Base-by-base conservation (phyloP, 2,888 invertebrate genomes). In the Tachina grossa region DNA sequence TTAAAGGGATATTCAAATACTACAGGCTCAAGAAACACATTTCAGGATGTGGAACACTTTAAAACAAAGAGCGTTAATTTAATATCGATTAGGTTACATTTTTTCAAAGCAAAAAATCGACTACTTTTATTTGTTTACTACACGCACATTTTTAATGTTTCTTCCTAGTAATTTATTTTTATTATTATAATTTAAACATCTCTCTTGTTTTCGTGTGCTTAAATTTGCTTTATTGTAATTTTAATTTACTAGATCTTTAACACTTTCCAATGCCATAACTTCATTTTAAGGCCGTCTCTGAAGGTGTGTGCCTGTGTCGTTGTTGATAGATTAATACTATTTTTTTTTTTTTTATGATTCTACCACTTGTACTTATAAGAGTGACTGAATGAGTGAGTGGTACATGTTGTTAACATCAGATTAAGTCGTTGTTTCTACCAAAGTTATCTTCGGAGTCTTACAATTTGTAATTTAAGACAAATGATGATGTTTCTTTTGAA, bases 381-480 rank as follows among this genome's bases (percentile, higher is more conserved):
- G 31, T 31, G 31, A 31, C 31, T 31, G 31, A 31, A 31, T 31
- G 31, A 31, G 31, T 31, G 49, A 74, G 66, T 57, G 78, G 31
- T 81, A 77, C 55, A 66, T 83, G 84, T 82, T 87, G 86, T 82
- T 86, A 78, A 78, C 75, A 84, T 80, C 81, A 83, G 86, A 87
- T 88, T 86, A 85, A 88, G 86, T 81, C 84, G 84, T 83, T 83
- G 45, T 61, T 68, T 74, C 53, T 14, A 3, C 43, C 75, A 61
- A 51, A 78, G 78, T 66, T 55, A 51, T 59, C 59, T 39, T 65
- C 49, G 55, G 11, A 51, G 51, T 75, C 51, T 31, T 65, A 82
- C 71, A 75, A 76, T 83, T 79, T 76, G 71, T 85, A 72, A 76
- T 79, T 83, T 79, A 85, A 85, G 83, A 83, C 85, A 85, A 85